These are phyloP conservation scores for Chloropsis hardwickii DNA, from an alignment of 2,113 vertebrate genomes.

Conservation along the genomic window DNA sequence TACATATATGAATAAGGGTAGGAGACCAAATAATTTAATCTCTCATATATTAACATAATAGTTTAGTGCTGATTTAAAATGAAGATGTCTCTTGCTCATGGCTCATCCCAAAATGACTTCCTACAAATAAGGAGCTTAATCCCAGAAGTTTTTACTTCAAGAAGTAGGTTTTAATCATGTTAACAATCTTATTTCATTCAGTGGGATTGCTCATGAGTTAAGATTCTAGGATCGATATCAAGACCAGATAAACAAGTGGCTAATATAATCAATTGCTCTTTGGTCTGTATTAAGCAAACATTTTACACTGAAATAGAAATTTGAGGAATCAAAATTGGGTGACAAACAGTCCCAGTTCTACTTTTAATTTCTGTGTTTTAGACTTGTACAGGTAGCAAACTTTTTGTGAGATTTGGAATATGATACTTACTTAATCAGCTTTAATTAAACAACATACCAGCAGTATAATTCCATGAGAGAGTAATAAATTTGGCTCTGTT, in stretches of 20 bases:
- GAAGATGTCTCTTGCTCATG: background rate
- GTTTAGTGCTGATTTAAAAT: background rate
- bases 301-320: background rate
- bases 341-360: background rate
- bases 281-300: background rate
- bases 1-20: background rate
- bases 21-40: constrained; percentile 25
- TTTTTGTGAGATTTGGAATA: background rate
- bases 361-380: background rate
- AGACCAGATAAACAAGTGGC: background rate
- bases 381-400: background rate
- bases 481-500: background rate
- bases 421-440: background rate
- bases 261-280: background rate
- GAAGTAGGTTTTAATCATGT: background rate
- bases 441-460: background rate
- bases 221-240: background rate
- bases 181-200: background rate
- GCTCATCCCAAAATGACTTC: background rate
- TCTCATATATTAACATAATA: background rate
- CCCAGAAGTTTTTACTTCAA: background rate
- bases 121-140: background rate
- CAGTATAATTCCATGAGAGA: background rate
- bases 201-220: background rate
- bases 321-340: background rate